Evolutionary conservation across 2,888 invertebrate genomes (phyloP).

Genomic region (Coelinius sp.): DNA sequence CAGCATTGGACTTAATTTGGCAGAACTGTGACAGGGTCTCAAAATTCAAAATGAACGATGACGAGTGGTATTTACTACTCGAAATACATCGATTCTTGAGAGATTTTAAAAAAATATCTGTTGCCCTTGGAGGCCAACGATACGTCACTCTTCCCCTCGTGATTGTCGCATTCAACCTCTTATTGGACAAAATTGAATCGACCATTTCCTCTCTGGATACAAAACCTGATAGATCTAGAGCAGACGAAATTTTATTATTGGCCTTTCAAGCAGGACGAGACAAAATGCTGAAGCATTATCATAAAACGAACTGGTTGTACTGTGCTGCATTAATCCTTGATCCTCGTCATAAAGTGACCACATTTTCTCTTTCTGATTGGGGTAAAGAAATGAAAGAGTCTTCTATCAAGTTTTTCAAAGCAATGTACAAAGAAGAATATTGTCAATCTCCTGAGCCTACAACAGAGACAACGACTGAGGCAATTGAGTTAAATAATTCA

Average conservation of each 20-base stretch:
- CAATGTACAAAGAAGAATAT: slow-evolving; percentile 24
- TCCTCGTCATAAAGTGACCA: slow-evolving; percentile 47
- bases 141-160: slow-evolving; percentile 36
- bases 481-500: background rate
- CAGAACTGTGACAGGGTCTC: slow-evolving; percentile 31
- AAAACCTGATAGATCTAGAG: slow-evolving; percentile 24
- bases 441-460: slow-evolving; percentile 9
- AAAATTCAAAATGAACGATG: background rate
- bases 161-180: slow-evolving; percentile 32
- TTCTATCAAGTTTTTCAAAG: slow-evolving; percentile 31
- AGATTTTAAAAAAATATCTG: slow-evolving; percentile 38
- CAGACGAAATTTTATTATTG: slow-evolving; percentile 36
- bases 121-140: slow-evolving; percentile 36
- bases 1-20: slow-evolving; percentile 35
- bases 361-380: slow-evolving; percentile 44
- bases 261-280: slow-evolving; percentile 36
- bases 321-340: slow-evolving; percentile 47
- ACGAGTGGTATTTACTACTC: background rate
- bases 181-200: slow-evolving; percentile 35
- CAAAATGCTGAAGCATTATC: slow-evolving; percentile 34
- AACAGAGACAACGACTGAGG: background rate
- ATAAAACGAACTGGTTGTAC: slow-evolving; percentile 48
- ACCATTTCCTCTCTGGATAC: slow-evolving; percentile 23
- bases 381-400: slow-evolving; percentile 29
- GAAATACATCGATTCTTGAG: slow-evolving; percentile 20